Conservation (phyloP, 2,888 invertebrate species). For the Anthrax anthrax region DNA sequence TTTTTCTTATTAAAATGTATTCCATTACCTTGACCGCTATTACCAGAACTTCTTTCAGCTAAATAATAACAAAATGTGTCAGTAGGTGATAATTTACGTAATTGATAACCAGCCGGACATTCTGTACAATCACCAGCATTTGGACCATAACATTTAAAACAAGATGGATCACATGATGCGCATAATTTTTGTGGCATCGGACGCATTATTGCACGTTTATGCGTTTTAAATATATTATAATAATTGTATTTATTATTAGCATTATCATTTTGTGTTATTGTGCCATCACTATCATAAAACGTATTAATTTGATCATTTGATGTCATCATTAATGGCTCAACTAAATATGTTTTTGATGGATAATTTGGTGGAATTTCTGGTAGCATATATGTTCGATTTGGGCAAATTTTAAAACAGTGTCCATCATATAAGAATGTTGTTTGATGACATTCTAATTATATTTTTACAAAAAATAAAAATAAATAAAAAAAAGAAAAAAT, state of each 20-base stretch:
- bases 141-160: constrained; percentile 27
- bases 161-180: constrained; percentile 24
- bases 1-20: too few relatives aligned
- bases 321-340: not conserved
- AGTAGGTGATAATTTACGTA: constrained; percentile 20
- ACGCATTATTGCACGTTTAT: not conserved
- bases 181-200: constrained; percentile 17
- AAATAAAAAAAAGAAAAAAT: not conserved
- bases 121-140: constrained; percentile 25
- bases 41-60: constrained; percentile 26
- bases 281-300: not conserved
- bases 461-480: constrained; percentile 1
- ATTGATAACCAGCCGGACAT: constrained; percentile 25
- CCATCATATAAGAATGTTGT: constrained; percentile 25
- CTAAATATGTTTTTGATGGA: not conserved
- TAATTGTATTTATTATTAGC: too few relatives aligned
- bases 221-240: not conserved
- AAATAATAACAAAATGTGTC: constrained; percentile 29
- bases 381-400: constrained; percentile 21
- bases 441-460: constrained; percentile 26
- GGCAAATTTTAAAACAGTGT: constrained; percentile 28
- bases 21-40: constrained; percentile 8
- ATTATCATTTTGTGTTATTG: too few relatives aligned
- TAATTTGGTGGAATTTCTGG: not conserved
- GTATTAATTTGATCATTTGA: not conserved